Base-by-base conservation (phyloP, 2,888 invertebrate species). In the Drosophila sordidula region DNA sequence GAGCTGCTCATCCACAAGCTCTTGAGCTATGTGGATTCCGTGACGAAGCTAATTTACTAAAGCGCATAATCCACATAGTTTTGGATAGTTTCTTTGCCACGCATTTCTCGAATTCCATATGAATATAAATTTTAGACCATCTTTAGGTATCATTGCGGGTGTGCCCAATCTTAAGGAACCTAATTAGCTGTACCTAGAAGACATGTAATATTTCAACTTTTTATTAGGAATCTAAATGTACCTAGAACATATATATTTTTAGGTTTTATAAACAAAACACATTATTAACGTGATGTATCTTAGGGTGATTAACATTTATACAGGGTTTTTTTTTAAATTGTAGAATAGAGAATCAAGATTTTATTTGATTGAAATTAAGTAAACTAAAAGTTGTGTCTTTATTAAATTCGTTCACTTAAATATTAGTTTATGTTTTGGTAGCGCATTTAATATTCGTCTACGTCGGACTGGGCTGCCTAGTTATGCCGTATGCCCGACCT, bases 1-100 rank as follows among this genome's bases (percentile, higher is more conserved):
- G 59, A 76, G 68, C 63, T 50, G 51, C 67, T 62, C 62, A 71
- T 71, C 62, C 59, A 70, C 39, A 32, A 44, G n/a, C 54, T 51
- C 46, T 62, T 25, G 47, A 59, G 45, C 36, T 41, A 25, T 36
- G 56, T 49, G 39, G 41, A 56, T 44, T 71, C 49, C 56, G 56
- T 74, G 70, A 69, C 46, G 57, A 61, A 70, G 70, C 42, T 57
- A 70, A 66, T 70, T 66, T 50, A 49, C 14, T 54, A 25, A 26
- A 25, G 26, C 45, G 29, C 52, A 64, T 59, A 26, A 44, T 44
- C 42, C 41, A 69, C 63, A 63, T 63, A 50, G 36, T 36, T 39
- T 1, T 26, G 26, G 1, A 26, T n/a, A 22, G 34, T 32, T 22
- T 16, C 2, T 22, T 38, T 45, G 38, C n/a, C 29, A 26, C 36